Evolutionary conservation across 2,888 invertebrate species (phyloP), one percentile per base, ranked within the genome.

Genomic region (Sceliomorpha sp.): DNA sequence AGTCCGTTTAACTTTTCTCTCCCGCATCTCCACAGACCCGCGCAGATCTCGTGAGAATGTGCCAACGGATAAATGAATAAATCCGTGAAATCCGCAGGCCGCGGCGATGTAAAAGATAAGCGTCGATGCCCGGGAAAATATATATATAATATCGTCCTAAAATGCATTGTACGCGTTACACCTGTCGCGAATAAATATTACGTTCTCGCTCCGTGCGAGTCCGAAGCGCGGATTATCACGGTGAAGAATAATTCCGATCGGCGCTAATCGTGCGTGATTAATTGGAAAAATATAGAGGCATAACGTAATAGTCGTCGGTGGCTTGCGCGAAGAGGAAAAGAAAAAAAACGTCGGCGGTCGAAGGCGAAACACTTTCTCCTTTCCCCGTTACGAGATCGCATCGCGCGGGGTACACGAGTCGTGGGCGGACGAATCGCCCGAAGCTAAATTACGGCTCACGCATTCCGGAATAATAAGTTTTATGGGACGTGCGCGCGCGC

Each of bases 341-440:
- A 72, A 75, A 67, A 75, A 72, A 66, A 50, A 77, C 55, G 47
- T 29, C 45, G 48, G 70, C 73, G 74, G n/a, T 77, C 66, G 58
- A 69, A 68, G 63, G 70, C 75, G 77, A 77, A 83, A 81, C 76
- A 80, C 86, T 87, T 87, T 88, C 88, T 82, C 88, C 85, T 88
- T 87, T 87, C 84, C 79, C 84, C 78, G 81, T 84, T 85, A 87
- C 84, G 83, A 85, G 85, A 86, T 86, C 80, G 81, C 79, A 58
- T 60, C 68, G 20, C 68, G 20, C 26, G 45, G 27, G 39, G 47
- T 58, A 50, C 53, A 36, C 31, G 51, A 58, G 40, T 24, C 63
- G 63, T 63, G 47, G 63, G 63, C 58, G 62, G 44, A 34, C 29
- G 12, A 37, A 45, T 42, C 15, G 31, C 34, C 42, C 27, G 10